Conservation (phyloP, 2,113 vertebrate genomes). For the Nematolebias whitei region DNA sequence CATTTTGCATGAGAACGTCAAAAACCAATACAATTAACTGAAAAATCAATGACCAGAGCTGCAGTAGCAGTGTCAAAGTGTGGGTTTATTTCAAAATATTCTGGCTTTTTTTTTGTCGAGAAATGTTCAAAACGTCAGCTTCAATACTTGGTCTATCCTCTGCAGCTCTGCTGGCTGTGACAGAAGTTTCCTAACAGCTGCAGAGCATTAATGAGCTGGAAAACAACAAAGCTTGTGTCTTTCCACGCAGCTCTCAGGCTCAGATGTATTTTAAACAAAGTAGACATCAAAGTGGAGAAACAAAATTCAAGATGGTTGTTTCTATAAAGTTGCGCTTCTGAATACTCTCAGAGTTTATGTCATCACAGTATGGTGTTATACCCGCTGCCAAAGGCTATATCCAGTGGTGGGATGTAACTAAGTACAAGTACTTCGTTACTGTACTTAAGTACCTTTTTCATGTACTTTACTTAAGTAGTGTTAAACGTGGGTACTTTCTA, state of each 20-base stretch:
- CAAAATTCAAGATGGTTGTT: conserved; percentile 25
- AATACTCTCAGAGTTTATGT: conserved; percentile 16
- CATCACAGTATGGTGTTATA: conserved; percentile 2
- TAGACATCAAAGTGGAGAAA: conserved; percentile 15
- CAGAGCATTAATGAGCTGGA: conserved; percentile 55
- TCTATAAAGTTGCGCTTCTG: neutral
- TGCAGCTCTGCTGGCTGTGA: conserved; percentile 56
- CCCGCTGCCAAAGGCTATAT: no score
- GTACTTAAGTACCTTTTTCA: no score
- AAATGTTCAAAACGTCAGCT: conserved; percentile 33
- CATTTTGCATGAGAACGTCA: neutral
- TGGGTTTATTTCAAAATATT: neutral
- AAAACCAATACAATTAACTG: neutral
- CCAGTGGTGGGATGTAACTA: no score
- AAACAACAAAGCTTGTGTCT: conserved; percentile 60
- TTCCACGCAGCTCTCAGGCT: conserved; percentile 33
- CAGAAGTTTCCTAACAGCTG: conserved; percentile 67
- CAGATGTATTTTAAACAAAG: conserved; percentile 30
- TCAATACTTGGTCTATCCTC: conserved; percentile 23
- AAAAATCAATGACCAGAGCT: neutral
- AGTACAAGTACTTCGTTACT: no score
- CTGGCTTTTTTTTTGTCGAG: conserved; percentile 1
- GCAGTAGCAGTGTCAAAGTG: neutral
- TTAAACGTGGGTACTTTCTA: no score
- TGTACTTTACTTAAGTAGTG: no score